These are phyloP conservation scores for Platygyra sinensis DNA, from an alignment of 64 coral and sea anemone species.

Conservation along the genomic window DNA sequence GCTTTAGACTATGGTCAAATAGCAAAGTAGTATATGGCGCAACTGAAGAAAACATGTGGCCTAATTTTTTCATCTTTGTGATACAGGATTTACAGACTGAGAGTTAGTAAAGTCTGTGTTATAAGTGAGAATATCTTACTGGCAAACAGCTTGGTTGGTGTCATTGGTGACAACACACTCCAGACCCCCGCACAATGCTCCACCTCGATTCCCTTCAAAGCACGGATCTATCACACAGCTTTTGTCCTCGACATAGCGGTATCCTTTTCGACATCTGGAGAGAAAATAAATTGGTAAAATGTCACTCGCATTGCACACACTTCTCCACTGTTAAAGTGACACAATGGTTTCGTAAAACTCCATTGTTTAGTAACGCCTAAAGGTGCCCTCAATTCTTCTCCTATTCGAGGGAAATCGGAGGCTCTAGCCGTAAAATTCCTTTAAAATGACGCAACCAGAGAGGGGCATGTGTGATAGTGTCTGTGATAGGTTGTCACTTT, in stretches of 20 bases:
- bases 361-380: too few relatives aligned
- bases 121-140: background rate
- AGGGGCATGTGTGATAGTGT: too few relatives aligned
- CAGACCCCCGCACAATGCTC: conserved; percentile 4
- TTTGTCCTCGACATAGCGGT: conserved; percentile 14
- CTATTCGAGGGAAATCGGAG: too few relatives aligned
- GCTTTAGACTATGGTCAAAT: too few relatives aligned
- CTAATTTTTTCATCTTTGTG: too few relatives aligned
- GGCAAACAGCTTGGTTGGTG: conserved; percentile 19
- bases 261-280: conserved; percentile 20
- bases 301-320: background rate
- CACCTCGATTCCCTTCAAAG: background rate
- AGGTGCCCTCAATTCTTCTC: too few relatives aligned
- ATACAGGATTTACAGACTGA: too few relatives aligned
- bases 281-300: background rate
- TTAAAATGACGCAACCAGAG: too few relatives aligned
- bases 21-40: too few relatives aligned
- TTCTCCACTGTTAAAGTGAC: background rate
- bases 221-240: conserved; percentile 2
- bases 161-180: conserved; percentile 17
- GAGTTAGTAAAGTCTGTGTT: background rate
- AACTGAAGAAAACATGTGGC: too few relatives aligned
- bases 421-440: too few relatives aligned
- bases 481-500: too few relatives aligned
- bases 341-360: background rate